These are phyloP conservation scores for Clytia hemisphaerica DNA, from an alignment of 30 jellyfish, hydroid and myxozoan genomes.

Conservation along the genomic window DNA sequence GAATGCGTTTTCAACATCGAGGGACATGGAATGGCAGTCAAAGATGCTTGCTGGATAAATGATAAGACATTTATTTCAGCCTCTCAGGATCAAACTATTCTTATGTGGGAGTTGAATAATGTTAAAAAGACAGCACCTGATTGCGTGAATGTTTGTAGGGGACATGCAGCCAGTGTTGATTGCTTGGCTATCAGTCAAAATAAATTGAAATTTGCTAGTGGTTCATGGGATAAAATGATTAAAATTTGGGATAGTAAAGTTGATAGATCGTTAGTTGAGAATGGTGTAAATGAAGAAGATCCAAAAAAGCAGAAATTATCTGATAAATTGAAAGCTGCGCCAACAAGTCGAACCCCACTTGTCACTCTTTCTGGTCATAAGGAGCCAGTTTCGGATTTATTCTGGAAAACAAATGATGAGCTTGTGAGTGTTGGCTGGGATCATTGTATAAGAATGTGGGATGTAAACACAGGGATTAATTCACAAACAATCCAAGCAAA, in stretches of 20 bases:
- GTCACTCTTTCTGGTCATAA: slow-evolving; percentile 90
- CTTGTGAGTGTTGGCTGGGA: slow-evolving; percentile 87
- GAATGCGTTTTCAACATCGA: slow-evolving; percentile 11
- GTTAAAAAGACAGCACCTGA: slow-evolving; percentile 33
- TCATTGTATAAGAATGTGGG: slow-evolving; percentile 90
- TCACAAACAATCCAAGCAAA: slow-evolving; percentile 66
- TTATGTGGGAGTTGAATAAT: slow-evolving; percentile 48
- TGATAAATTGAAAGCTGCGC: slow-evolving; percentile 15
- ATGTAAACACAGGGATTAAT: slow-evolving; percentile 61
- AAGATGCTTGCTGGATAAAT: slow-evolving; percentile 39
- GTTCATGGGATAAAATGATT: slow-evolving; percentile 93
- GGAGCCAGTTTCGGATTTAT: slow-evolving; percentile 83
- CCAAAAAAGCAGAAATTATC: slow-evolving; percentile 43
- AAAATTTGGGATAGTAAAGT: slow-evolving; percentile 57
- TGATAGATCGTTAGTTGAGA: slow-evolving; percentile 47
- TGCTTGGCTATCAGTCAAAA: slow-evolving; percentile 62
- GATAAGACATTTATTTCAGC: slow-evolving; percentile 37
- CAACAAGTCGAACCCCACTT: slow-evolving; percentile 76
- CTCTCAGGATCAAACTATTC: slow-evolving; percentile 77
- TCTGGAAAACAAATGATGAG: slow-evolving; percentile 47
- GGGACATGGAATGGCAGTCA: slow-evolving; percentile 68
- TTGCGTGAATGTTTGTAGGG: slow-evolving; percentile 73
- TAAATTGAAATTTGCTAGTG: slow-evolving; percentile 68
- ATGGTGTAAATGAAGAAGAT: slow-evolving; percentile 40
- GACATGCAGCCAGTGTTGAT: slow-evolving; percentile 98